A percentile compares a stretch with the other conserved stretches of the same genome.
Evolutionary conservation across 2,888 invertebrate genomes (phyloP).

Genomic region (Phytoseiulus persimilis): DNA sequence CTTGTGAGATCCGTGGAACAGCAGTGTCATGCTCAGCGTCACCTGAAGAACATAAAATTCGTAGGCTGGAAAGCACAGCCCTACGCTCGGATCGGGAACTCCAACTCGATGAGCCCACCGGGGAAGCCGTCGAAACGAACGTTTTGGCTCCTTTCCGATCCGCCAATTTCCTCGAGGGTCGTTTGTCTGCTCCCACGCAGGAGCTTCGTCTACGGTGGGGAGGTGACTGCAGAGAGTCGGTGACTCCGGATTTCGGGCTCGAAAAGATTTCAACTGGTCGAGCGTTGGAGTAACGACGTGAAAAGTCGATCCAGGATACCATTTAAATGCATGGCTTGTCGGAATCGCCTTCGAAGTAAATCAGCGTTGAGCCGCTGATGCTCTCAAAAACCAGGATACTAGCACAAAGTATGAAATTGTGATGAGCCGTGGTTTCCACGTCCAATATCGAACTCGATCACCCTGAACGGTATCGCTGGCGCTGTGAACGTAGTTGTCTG

Average conservation of each 20-base stretch:
- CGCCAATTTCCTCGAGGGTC: not conserved
- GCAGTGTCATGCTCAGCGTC: not conserved
- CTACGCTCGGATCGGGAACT: not conserved
- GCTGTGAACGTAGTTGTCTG: too few relatives aligned
- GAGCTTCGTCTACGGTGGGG: not conserved
- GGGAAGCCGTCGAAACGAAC: not conserved
- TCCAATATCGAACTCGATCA: too few relatives aligned
- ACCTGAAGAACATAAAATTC: slow-evolving; percentile 5
- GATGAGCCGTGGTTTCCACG: too few relatives aligned
- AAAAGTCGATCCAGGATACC: not conserved
- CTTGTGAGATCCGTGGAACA: not conserved
- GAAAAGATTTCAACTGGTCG: not conserved
- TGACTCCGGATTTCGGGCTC: not conserved
- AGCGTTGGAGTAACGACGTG: not conserved
- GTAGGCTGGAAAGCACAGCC: not conserved
- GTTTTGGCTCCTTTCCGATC: not conserved
- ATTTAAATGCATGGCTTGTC: too few relatives aligned
- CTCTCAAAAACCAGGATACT: too few relatives aligned
- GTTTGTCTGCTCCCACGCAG: not conserved
- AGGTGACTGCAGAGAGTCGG: not conserved
- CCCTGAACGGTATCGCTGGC: too few relatives aligned
- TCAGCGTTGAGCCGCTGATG: too few relatives aligned
- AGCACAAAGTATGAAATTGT: too few relatives aligned
- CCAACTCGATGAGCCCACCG: not conserved
- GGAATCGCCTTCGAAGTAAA: too few relatives aligned